A percentile compares a stretch with the other conserved stretches of the same genome.
Conservation (phyloP, 2,888 invertebrate species). For the Erebia epiphron region DNA sequence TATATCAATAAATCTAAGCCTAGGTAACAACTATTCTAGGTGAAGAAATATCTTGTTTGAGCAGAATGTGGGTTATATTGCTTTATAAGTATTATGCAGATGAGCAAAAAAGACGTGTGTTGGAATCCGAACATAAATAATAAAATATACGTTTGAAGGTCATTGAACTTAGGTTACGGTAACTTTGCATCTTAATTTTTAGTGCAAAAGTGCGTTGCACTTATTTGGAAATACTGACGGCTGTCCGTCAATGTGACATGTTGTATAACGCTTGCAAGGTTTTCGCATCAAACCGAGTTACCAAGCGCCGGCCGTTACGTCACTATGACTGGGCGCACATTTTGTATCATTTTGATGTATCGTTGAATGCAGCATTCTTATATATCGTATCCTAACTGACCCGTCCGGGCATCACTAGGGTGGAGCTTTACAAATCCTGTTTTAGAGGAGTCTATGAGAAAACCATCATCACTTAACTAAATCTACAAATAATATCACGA, state of each 20-base stretch:
- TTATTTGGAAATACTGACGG: conserved; percentile 21
- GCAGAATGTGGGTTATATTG: background rate
- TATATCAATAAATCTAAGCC: background rate
- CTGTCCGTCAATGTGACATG: conserved; percentile 45
- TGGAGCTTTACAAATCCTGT: no score
- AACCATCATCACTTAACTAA: no score
- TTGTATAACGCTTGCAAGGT: conserved; percentile 51
- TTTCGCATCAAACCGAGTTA: conserved; percentile 31
- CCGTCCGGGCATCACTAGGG: no score
- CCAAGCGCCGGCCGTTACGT: conserved; percentile 33
- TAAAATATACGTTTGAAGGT: conserved; percentile 14
- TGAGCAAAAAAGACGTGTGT: background rate
- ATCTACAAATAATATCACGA: no score
- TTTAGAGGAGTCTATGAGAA: no score
- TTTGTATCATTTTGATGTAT: background rate
- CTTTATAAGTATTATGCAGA: conserved; percentile 1
- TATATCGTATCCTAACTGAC: no score
- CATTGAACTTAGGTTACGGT: conserved; percentile 20
- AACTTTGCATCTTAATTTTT: conserved; percentile 19
- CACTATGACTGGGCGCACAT: conserved; percentile 22
- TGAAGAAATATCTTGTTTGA: conserved; percentile 5
- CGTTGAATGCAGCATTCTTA: background rate
- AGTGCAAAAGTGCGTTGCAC: conserved; percentile 21
- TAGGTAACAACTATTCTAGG: background rate
- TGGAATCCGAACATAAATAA: conserved; percentile 9